Conservation (phyloP, 92 coral and sea anemone genomes). For the Paramuricea clavata region DNA sequence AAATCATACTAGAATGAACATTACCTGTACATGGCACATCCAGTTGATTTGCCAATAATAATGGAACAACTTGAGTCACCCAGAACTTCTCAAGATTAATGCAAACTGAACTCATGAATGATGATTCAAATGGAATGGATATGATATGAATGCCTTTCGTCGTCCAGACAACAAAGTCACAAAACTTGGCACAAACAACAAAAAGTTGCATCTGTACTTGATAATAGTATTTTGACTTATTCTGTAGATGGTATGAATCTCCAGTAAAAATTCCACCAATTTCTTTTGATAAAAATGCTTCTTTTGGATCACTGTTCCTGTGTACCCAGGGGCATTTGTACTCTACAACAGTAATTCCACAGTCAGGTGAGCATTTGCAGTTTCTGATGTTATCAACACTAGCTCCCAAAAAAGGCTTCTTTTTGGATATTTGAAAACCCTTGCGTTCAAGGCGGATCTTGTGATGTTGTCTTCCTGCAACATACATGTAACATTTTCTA, state of each 20-base stretch:
- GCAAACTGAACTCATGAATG: neutral
- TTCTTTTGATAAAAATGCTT: slow-evolving; percentile 33
- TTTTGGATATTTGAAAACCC: slow-evolving; percentile 75
- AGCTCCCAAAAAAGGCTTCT: slow-evolving; percentile 78
- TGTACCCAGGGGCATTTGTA: slow-evolving; percentile 29
- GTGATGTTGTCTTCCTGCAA: slow-evolving; percentile 73
- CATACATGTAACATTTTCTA: slow-evolving; percentile 65
- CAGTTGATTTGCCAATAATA: neutral
- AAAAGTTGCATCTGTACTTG: slow-evolving; percentile 43
- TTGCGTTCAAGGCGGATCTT: slow-evolving; percentile 71
- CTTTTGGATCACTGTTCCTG: slow-evolving; percentile 2
- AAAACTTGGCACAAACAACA: neutral
- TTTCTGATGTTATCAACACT: slow-evolving; percentile 58
- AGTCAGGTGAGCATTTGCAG: slow-evolving; percentile 1
- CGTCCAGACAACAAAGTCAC: slow-evolving; percentile 44
- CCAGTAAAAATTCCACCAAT: neutral
- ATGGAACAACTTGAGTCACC: slow-evolving; percentile 17
- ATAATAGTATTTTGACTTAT: slow-evolving; percentile 9
- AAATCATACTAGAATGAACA: neutral
- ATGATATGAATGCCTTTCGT: slow-evolving; percentile 15
- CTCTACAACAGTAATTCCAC: neutral
- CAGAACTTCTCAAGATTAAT: slow-evolving; percentile 23
- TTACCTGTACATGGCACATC: neutral
- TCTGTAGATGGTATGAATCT: neutral
- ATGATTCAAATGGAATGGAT: neutral